A percentile compares a stretch with the other conserved stretches of the same genome.
Evolutionary conservation across 2,797 vertebrate species (phyloP).

Genomic region (Amphiprion clarkii): DNA sequence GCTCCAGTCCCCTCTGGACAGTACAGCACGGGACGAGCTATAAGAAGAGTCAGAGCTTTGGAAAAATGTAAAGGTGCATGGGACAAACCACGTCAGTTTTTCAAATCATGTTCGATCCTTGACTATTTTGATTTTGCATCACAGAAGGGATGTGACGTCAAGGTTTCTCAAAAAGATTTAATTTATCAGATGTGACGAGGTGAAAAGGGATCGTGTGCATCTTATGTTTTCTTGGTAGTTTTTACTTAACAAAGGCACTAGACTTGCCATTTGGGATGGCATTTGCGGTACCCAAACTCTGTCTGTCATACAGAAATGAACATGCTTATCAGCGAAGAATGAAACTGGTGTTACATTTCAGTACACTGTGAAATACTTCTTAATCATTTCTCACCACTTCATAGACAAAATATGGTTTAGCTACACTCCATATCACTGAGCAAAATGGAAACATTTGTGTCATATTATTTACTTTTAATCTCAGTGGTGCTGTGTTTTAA

Average conservation of each 20-base stretch:
- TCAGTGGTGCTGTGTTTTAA: constrained; percentile 27
- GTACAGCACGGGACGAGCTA: constrained; percentile 91
- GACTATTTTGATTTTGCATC: constrained; percentile 40
- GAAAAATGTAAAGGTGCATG: constrained; percentile 20
- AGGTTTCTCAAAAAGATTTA: constrained; percentile 20
- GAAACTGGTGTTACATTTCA: constrained; percentile 40
- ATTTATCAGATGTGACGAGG: constrained; percentile 44
- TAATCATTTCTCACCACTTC: neutral
- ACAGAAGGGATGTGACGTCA: constrained; percentile 40
- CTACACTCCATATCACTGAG: neutral
- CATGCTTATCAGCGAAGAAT: constrained; percentile 33
- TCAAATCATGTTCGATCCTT: constrained; percentile 31
- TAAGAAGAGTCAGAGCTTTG: constrained; percentile 73
- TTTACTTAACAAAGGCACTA: constrained; percentile 70
- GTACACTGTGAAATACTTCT: constrained; percentile 53
- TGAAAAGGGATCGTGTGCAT: constrained; percentile 59
- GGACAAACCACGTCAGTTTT: constrained; percentile 23
- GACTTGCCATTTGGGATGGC: constrained; percentile 79
- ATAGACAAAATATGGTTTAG: neutral
- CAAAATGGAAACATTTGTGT: constrained; percentile 19
- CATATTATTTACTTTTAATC: constrained; percentile 37
- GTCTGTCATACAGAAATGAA: constrained; percentile 81
- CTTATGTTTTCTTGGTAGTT: constrained; percentile 37
- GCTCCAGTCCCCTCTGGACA: constrained; percentile 91
- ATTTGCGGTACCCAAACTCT: constrained; percentile 77